These are phyloP conservation scores for Astyanax mexicanus DNA, from an alignment of 2,797 vertebrate genomes.

Conservation along the genomic window DNA sequence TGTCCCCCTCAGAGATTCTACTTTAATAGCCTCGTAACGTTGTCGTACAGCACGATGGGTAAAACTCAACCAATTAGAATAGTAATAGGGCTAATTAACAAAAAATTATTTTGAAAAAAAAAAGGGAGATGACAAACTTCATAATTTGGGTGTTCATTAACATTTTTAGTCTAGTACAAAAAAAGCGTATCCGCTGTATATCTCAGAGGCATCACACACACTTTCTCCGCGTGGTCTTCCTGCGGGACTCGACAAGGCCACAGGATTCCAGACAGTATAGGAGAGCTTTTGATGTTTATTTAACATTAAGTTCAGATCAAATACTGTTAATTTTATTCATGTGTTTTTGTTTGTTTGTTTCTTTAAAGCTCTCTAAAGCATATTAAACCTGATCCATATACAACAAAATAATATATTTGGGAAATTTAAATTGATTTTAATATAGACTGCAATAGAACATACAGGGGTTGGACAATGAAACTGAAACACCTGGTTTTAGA, in stretches of 20 bases:
- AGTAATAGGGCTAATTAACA: slow-evolving; percentile 97
- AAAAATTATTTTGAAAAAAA: slow-evolving; percentile 89
- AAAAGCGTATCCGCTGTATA: slow-evolving; percentile 83
- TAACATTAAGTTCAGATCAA: neutral
- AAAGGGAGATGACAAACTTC: slow-evolving; percentile 88
- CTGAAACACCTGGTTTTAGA: too few relatives aligned
- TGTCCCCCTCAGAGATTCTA: slow-evolving; percentile 72
- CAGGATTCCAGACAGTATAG: neutral
- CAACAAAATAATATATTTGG: neutral
- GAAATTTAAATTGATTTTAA: too few relatives aligned
- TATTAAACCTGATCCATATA: neutral
- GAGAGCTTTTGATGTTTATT: neutral
- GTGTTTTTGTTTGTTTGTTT: too few relatives aligned
- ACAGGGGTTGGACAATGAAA: too few relatives aligned
- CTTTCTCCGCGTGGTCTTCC: slow-evolving; percentile 23
- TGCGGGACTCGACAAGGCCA: slow-evolving; percentile 30
- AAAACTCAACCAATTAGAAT: slow-evolving; percentile 93
- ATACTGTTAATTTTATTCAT: neutral
- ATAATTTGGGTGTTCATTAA: slow-evolving; percentile 96
- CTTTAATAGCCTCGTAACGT: slow-evolving; percentile 83
- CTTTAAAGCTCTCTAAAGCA: too few relatives aligned
- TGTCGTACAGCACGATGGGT: slow-evolving; percentile 82
- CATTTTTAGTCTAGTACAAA: slow-evolving; percentile 84
- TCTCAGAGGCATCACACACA: slow-evolving; percentile 66
- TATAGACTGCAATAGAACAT: too few relatives aligned